Evolutionary conservation across 2,797 vertebrate genomes (phyloP), one percentile per base, ranked within the genome.

Genomic region (Jordanella pulchra): DNA sequence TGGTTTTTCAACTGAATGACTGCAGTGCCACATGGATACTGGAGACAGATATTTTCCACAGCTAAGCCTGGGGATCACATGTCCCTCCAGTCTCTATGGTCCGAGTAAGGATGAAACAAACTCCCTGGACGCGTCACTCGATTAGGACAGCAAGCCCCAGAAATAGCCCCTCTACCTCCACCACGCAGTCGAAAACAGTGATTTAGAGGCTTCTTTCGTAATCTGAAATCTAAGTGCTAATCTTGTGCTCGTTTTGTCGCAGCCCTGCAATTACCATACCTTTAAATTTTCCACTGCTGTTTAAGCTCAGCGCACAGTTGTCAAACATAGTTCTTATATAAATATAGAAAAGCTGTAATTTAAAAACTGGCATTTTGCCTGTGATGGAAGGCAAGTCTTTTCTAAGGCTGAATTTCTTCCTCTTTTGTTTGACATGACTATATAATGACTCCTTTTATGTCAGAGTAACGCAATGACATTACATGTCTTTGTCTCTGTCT

Each of bases 31-130:
- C 74, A 83, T 72, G 71, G 88, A 89, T 69, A 92, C 85, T 79
- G 86, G 89, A 92, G 87, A 86, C 87, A 61, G 70, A 84, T 79
- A 73, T 89, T 90, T 90, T 92, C 85, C 85, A 82, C 44, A 67
- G 83, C 63, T 35, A 84, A 86, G 69, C 71, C 75, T 1, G 2
- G 60, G 71, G 75, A 87, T 87, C 89, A 77, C 84, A 86, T 89
- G 83, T 88, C 80, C 67, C 71, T 69, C 21, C 69, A 67, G 80
- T 86, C 83, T 77, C 76, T 71, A 76, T 79, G 88, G 78, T 55
- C 68, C 0, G 70, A 60, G 56, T 73, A 77, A 7, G 79, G 77
- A 72, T 83, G 75, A 83, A 89, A 83, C 83, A 79, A 84, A 48
- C 73, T 48, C 64, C 65, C 70, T 48, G 60, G 83, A 77, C 48